phyloP scores from a whole-genome alignment of 2,113 vertebrate genomes.

The Pampusana beccarii region DNA sequence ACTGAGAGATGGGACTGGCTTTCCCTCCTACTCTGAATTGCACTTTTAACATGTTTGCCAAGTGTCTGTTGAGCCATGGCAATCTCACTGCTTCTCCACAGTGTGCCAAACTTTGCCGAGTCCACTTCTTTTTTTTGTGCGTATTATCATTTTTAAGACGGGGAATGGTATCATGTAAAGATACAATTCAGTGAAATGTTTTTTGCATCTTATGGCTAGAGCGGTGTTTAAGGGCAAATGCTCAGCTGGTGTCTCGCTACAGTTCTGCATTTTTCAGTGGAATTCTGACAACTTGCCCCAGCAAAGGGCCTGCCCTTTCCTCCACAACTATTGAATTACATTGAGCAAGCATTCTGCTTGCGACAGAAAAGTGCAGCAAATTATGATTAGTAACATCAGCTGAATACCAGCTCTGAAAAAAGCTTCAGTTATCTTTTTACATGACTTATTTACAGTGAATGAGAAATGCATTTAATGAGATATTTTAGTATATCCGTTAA shows the following conservation, averaged over 20 bases:
- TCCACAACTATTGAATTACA: neutral
- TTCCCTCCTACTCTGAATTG: neutral
- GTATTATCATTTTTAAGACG: neutral
- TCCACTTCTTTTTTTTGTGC: neutral
- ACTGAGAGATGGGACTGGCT: neutral
- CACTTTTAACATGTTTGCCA: neutral
- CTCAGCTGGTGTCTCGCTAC: neutral
- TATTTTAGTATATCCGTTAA: neutral
- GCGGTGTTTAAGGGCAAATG: neutral
- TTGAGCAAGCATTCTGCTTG: neutral
- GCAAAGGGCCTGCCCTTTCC: neutral
- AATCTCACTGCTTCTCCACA: accelerated
- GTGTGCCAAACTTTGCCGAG: neutral
- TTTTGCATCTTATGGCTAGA: neutral
- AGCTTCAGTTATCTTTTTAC: neutral
- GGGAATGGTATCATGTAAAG: neutral
- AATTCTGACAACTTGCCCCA: neutral
- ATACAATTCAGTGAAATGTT: neutral
- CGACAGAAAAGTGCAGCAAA: conserved; percentile 7
- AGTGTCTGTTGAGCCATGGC: neutral
- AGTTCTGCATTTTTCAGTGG: neutral
- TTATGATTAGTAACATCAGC: neutral
- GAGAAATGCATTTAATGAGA: neutral
- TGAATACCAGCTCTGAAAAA: neutral
- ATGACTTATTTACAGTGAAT: neutral